A percentile compares a stretch with the other conserved stretches of the same genome.
phyloP scores from a whole-genome alignment of 2,888 invertebrate genomes.

The Allolobophora icterica region DNA sequence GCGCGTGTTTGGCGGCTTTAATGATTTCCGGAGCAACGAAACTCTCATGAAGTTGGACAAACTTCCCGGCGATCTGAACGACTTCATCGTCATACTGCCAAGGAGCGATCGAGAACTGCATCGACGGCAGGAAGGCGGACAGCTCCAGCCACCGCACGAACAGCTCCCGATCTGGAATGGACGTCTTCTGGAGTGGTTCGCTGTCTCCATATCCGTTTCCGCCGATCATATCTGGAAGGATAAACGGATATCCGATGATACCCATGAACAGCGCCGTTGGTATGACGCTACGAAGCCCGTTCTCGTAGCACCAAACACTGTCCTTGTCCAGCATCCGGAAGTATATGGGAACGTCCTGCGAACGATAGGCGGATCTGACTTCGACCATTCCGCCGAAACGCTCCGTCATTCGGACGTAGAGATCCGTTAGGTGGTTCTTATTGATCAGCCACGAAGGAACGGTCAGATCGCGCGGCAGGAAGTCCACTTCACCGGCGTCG shows the following conservation, averaged over 20 bases:
- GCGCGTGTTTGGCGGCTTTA: constrained; percentile 51
- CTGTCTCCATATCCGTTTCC: constrained; percentile 56
- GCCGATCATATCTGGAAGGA: constrained; percentile 91
- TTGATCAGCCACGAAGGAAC: constrained; percentile 46
- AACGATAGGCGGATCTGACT: constrained; percentile 81
- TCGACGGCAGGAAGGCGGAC: constrained; percentile 86
- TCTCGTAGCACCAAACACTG: constrained; percentile 79
- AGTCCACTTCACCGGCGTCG: constrained; percentile 72
- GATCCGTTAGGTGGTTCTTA: constrained; percentile 52
- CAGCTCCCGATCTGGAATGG: constrained; percentile 62
- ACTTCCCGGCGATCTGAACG: constrained; percentile 50
- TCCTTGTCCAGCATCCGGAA: constrained; percentile 78
- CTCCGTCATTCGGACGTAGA: constrained; percentile 52
- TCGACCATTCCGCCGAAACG: constrained; percentile 72
- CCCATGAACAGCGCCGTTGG: constrained; percentile 74
- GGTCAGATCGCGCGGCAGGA: constrained; percentile 50
- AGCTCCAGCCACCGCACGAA: constrained; percentile 84
- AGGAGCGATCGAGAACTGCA: constrained; percentile 88
- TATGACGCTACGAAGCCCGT: constrained; percentile 80
- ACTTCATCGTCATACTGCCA: constrained; percentile 80
- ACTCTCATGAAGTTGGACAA: constrained; percentile 43
- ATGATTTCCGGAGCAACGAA: constrained; percentile 50
- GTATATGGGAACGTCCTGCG: constrained; percentile 85
- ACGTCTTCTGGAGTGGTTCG: constrained; percentile 37
- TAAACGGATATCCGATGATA: constrained; percentile 86